Base-by-base conservation (phyloP, 2,888 invertebrate genomes). In the Drosophila meridionalis region DNA sequence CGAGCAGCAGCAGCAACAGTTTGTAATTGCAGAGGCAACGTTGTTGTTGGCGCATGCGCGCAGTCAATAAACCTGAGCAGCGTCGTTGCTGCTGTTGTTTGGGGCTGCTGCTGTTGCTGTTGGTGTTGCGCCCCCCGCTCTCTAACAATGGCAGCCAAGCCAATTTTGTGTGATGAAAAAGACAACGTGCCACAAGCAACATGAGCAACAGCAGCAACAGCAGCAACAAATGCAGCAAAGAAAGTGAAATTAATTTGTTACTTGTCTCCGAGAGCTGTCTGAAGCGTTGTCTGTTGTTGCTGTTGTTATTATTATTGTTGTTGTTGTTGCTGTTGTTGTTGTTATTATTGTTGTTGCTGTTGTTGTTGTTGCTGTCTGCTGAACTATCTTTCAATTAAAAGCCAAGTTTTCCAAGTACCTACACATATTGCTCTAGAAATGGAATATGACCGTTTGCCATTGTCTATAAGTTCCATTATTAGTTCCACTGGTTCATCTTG, bases 191-290 rank as follows among this genome's bases (percentile, higher is more conserved):
- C 59, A 8, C 36, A 53, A 48, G 36, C 38, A 26, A 45, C 45
- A 26, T 65, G 42, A 69, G 6, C 42, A 45, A 11, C 34, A 38
- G 36, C 55, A 40, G n/a, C n/a, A 45, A 26, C 47, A 28, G 30
- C 55, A 61, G 40, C 69, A 69, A 43, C 71, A 69, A 71, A 65
- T 76, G 57, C 71, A 57, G 68, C 75, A 85, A 84, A 90, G 90
- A 84, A 84, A 84, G 84, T 84, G 84, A 84, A 84, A 84, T 85
- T 88, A 84, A 76, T 84, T 84, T 89, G 78, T 72, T 77, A 63
- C 73, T 83, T 83, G 63, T 55, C 50, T 42, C 56, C 40, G 52
- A 36, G 32, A 30, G 20, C 40, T 48, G 65, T 69, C 52, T 65
- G 50, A 55, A 40, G 60, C 11, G n/a, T 34, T 38, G 67, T 67